These are phyloP conservation scores for Oncorhynchus nerka DNA, from an alignment of 2,113 vertebrate species.

Conservation along the genomic window DNA sequence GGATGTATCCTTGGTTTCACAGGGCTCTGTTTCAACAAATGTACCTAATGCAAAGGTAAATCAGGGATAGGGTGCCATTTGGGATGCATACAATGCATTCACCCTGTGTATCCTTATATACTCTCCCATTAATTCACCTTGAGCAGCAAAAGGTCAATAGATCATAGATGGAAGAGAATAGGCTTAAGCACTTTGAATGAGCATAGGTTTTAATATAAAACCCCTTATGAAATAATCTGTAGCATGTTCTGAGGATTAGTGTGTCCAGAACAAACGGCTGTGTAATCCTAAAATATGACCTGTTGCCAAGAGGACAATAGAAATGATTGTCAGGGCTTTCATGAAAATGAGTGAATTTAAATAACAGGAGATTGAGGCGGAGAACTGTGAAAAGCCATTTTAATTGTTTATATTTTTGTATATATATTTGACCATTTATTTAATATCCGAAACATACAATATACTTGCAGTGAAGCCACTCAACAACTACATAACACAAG, in stretches of 20 bases:
- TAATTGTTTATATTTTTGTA: no score
- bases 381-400: conserved; percentile 71
- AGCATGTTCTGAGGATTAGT: conserved; percentile 76
- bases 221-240: conserved; percentile 74
- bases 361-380: conserved; percentile 39
- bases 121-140: not conserved
- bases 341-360: conserved; percentile 70
- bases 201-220: conserved; percentile 56
- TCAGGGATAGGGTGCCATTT: no score
- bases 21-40: no score
- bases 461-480: no score
- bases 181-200: conserved; percentile 61
- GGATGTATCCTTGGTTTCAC: no score
- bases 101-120: no score
- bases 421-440: no score
- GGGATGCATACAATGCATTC: no score
- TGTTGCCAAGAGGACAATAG: conserved; percentile 53
- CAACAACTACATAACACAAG: no score
- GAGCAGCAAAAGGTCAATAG: not conserved
- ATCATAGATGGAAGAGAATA: conserved; percentile 59
- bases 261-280: conserved; percentile 67
- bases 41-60: no score
- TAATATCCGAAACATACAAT: no score
- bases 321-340: conserved; percentile 80
- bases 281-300: conserved; percentile 71